phyloP scores from a whole-genome alignment of 2,888 invertebrate genomes.

The Drosophila hamatofila region DNA sequence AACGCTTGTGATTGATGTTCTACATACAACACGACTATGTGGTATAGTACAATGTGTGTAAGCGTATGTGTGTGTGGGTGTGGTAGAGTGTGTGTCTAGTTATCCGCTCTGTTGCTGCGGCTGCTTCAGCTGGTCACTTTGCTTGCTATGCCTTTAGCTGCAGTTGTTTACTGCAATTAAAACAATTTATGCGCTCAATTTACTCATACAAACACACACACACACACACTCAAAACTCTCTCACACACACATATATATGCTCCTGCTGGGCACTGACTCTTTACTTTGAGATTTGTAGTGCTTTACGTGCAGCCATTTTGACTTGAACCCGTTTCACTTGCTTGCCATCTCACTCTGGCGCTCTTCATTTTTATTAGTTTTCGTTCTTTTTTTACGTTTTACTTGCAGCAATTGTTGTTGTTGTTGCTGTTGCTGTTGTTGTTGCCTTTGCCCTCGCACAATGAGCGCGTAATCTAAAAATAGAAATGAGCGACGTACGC shows the following conservation, averaged over 20 bases:
- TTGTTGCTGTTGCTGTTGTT: slow-evolving; percentile 13
- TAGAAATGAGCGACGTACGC: slow-evolving; percentile 64
- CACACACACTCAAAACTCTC: neutral
- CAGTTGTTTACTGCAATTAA: slow-evolving; percentile 70
- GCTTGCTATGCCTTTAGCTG: slow-evolving; percentile 48
- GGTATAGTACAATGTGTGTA: neutral
- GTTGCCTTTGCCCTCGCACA: slow-evolving; percentile 42
- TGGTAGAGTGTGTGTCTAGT: neutral
- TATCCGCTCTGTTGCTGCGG: slow-evolving; percentile 17
- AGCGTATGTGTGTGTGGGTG: neutral
- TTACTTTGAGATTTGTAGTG: slow-evolving; percentile 44
- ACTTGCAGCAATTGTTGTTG: slow-evolving; percentile 31
- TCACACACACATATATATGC: neutral
- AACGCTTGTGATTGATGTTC: slow-evolving; percentile 69
- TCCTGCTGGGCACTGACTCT: slow-evolving; percentile 42
- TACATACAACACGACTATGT: slow-evolving; percentile 4
- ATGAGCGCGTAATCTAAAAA: slow-evolving; percentile 64
- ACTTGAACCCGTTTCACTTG: slow-evolving; percentile 45
- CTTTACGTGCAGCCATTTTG: slow-evolving; percentile 53
- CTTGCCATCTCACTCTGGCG: slow-evolving; percentile 9
- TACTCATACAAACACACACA: slow-evolving; percentile 33
- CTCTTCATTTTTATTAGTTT: slow-evolving; percentile 35
- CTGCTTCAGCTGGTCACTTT: slow-evolving; percentile 40
- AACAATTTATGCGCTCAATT: slow-evolving; percentile 79
- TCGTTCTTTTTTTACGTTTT: slow-evolving; percentile 14